Evolutionary conservation across 1,140 invertebrate species (phyloP), one percentile per base, ranked within the genome.

Genomic region (Leptinotarsa undecemlineata): DNA sequence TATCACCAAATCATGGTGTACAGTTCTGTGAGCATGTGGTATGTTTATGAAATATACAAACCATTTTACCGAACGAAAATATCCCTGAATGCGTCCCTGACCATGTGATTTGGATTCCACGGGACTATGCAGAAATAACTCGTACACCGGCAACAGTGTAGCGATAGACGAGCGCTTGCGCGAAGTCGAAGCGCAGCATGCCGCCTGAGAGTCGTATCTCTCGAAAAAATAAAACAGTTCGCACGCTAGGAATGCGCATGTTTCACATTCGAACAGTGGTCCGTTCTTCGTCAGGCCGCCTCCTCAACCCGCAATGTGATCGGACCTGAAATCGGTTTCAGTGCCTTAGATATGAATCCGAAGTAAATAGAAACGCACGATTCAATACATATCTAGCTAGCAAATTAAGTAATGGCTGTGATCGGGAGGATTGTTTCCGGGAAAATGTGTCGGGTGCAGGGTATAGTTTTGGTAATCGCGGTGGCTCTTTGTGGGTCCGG

Each of bases 271-370:
- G n/a, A 48, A 15, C 48, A 15, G 48, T 61, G 42, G 51, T 23
- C 47, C 68, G 20, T 19, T 61, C 48, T 60, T 26, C 21, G 42
- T 71, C 21, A n/a, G 21, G 26, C 62, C 69, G 69, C 42, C 20
- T 57, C 51, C 14, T 57, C 51, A 57, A 15, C n/a, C 51, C 15
- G 51, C 17, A 57, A 57, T 57, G 51, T 57, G 51, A 57, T 15
- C 51, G n/a, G 51, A 57, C n/a, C n/a, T 19, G 51, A 57, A 57
- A 57, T 15, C 15, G n/a, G 48, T 57, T 71, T 48, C n/a, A 71
- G 69, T 71, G 69, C 69, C 69, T 71, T 71, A 71, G 69, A 57
- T 57, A 71, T 71, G 69, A 51, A 71, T 71, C 21, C 15, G 51
- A 57, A 57, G n/a, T 57, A 57, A 57, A 57, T 17, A 57, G 3